These are phyloP conservation scores for Drosophila niveifrons DNA, from an alignment of 2,888 invertebrate genomes.

Conservation along the genomic window DNA sequence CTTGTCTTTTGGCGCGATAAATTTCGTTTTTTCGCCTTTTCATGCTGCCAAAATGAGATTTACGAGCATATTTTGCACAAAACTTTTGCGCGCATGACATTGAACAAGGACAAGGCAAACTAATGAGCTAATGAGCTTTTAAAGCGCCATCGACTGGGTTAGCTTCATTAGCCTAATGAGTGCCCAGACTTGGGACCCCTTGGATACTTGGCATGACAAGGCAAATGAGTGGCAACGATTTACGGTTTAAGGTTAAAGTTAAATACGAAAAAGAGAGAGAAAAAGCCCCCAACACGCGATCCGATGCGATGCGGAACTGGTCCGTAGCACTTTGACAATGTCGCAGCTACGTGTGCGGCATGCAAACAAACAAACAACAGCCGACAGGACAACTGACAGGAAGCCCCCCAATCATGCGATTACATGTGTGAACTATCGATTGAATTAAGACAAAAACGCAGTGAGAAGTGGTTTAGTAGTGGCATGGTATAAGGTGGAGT, in stretches of 20 bases:
- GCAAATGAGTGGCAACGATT: conserved; percentile 49
- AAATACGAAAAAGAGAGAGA: conserved; percentile 27
- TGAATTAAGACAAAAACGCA: conserved; percentile 77
- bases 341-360: conserved; percentile 72
- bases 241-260: conserved; percentile 74
- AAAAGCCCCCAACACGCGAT: conserved; percentile 1
- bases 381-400: conserved; percentile 49
- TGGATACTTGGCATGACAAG: conserved; percentile 45
- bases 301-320: conserved; percentile 12
- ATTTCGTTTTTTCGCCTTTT: conserved; percentile 59
- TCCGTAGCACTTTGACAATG: conserved; percentile 54
- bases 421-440: conserved; percentile 82
- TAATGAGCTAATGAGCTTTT: conserved; percentile 71
- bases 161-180: conserved; percentile 77
- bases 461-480: conserved; percentile 20
- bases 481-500: conserved; percentile 28
- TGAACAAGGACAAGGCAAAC: conserved; percentile 60
- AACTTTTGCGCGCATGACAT: conserved; percentile 51
- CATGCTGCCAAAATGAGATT: conserved; percentile 68
- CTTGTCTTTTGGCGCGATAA: conserved; percentile 75
- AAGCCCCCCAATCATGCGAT: conserved; percentile 78
- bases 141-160: conserved; percentile 28
- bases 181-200: background rate
- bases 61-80: conserved; percentile 76
- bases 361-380: conserved; percentile 65